phyloP scores from a whole-genome alignment of 1,140 invertebrate species.

The Thalassaphorura encarpata region DNA sequence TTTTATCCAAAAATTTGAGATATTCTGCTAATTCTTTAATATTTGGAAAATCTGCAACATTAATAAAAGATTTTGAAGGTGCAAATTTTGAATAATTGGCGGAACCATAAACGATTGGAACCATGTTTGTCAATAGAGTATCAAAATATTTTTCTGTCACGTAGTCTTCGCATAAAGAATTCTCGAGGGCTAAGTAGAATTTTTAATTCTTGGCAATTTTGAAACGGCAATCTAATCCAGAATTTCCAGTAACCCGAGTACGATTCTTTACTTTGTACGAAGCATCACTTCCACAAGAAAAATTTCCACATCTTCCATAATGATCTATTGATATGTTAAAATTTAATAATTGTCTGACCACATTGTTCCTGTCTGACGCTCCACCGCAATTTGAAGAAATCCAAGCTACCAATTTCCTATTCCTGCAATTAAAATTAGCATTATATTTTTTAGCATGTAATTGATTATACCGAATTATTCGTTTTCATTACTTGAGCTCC shows the following conservation, averaged over 20 bases:
- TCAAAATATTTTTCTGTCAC: conserved; percentile 38
- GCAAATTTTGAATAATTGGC: conserved; percentile 45
- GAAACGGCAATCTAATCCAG: conserved; percentile 32
- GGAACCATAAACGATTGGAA: conserved; percentile 60
- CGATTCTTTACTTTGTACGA: too few relatives aligned
- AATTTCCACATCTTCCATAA: conserved; percentile 40
- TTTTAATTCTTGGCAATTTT: conserved; percentile 37
- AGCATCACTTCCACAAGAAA: conserved; percentile 33
- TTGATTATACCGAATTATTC: background rate
- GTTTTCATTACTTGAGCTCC: background rate
- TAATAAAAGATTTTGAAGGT: conserved; percentile 55
- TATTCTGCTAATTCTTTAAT: conserved; percentile 44
- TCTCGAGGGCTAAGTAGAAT: conserved; percentile 46
- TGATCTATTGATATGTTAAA: conserved; percentile 43
- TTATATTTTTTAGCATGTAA: background rate
- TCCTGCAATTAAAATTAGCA: background rate
- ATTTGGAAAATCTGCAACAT: conserved; percentile 45
- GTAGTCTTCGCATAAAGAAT: conserved; percentile 40
- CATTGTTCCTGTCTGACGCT: conserved; percentile 31
- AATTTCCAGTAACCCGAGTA: too few relatives aligned
- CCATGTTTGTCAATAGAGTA: conserved; percentile 38
- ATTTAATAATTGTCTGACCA: conserved; percentile 37
- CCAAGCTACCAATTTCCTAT: conserved; percentile 32
- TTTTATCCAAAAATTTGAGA: conserved; percentile 41
- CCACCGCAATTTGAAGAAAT: conserved; percentile 34